A percentile compares a stretch with the other conserved stretches of the same genome.
Evolutionary conservation across 2,888 invertebrate genomes (phyloP).

Genomic region (Boloria selene): DNA sequence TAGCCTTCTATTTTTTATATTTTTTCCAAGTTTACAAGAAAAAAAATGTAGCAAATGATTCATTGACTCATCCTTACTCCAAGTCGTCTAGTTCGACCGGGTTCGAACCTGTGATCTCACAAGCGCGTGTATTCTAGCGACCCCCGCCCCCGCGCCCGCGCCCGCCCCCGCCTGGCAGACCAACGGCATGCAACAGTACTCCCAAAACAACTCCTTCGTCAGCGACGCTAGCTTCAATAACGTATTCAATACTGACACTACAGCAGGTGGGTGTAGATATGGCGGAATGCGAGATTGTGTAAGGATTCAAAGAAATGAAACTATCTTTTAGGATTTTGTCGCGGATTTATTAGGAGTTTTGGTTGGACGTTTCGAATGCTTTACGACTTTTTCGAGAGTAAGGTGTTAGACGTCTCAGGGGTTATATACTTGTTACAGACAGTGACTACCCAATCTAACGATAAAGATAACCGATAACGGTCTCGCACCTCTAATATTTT

Average conservation of each 20-base stretch:
- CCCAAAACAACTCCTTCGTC: conserved; percentile 84
- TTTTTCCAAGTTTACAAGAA: no score
- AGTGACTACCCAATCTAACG: no score
- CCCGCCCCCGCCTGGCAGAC: conserved; percentile 48
- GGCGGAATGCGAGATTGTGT: conserved; percentile 24
- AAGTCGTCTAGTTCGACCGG: not conserved
- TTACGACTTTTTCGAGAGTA: no score
- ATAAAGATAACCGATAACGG: no score
- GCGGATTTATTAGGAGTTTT: no score
- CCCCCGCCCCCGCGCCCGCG: conserved; percentile 46
- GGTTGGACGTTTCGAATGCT: no score
- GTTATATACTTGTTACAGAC: no score
- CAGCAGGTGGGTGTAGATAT: conserved; percentile 77
- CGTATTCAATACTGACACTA: conserved; percentile 88
- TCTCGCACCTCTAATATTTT: no score
- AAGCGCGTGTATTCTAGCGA: conserved; percentile 34
- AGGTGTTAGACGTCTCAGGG: no score
- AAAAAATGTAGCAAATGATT: not conserved
- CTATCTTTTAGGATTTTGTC: no score
- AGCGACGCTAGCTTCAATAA: conserved; percentile 94
- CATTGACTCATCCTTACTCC: not conserved
- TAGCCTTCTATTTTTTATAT: no score
- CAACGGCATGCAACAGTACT: conserved; percentile 45
- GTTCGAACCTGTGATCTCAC: conserved; percentile 2
- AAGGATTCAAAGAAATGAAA: no score